These are phyloP conservation scores for Troilus luridus DNA, from an alignment of 2,888 invertebrate genomes.

Conservation along the genomic window DNA sequence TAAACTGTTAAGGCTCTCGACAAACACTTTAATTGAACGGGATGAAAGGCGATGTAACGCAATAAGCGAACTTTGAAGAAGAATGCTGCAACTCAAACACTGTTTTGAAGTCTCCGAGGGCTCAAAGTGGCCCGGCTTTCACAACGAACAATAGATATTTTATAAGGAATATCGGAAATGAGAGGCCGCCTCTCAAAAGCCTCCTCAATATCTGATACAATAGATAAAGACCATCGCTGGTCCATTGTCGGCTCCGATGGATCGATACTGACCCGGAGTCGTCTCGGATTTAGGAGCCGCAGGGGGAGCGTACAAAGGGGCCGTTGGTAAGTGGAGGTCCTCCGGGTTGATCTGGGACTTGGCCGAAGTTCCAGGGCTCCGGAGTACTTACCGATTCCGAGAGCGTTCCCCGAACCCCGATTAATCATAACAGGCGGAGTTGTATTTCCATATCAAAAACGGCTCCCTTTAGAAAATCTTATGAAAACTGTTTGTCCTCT, in stretches of 20 bases:
- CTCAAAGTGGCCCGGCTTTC: conserved; percentile 1
- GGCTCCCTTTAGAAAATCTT: background rate
- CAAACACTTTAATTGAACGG: background rate
- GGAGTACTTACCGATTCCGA: background rate
- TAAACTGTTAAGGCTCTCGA: background rate
- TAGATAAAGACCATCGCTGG: background rate
- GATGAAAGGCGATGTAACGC: background rate
- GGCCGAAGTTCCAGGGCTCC: background rate
- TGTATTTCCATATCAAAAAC: conserved; percentile 24
- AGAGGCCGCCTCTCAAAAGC: conserved; percentile 12
- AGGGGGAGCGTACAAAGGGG: background rate
- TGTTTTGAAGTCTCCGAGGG: background rate
- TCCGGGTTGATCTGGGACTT: background rate
- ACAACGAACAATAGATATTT: conserved; percentile 35
- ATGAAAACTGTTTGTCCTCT: background rate
- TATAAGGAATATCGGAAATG: conserved; percentile 34
- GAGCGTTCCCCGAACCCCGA: background rate
- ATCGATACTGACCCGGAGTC: conserved; percentile 8
- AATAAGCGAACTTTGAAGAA: background rate
- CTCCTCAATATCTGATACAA: conserved; percentile 34
- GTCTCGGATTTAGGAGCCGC: background rate
- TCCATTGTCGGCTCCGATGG: background rate
- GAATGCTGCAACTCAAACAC: background rate
- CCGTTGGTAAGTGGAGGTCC: background rate
- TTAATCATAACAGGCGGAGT: conserved; percentile 12